These are phyloP conservation scores for Oncorhynchus clarkii DNA, from an alignment of 2,113 vertebrate genomes.

Conservation along the genomic window DNA sequence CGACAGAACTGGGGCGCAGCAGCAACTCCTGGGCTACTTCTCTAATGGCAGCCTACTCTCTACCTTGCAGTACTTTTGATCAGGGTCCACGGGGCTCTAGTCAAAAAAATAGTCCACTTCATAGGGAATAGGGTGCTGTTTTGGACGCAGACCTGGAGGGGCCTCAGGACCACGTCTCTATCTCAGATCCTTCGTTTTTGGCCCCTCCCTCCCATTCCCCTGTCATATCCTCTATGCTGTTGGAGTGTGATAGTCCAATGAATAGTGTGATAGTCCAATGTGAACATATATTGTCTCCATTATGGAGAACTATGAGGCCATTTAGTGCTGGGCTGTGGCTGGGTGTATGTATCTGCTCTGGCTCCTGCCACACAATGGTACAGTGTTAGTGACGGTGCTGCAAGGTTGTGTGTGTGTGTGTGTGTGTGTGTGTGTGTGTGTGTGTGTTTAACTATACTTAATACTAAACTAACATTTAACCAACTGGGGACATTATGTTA, in stretches of 20 bases:
- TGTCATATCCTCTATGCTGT: neutral
- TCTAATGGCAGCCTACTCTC: no score
- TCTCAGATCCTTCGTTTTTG: constrained; percentile 4
- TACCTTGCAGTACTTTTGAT: no score
- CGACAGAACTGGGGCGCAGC: constrained; percentile 57
- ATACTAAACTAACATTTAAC: no score
- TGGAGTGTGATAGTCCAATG: constrained; percentile 24
- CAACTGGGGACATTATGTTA: no score
- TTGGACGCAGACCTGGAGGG: no score
- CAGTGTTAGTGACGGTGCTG: neutral
- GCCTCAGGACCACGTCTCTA: no score
- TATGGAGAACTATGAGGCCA: constrained; percentile 25
- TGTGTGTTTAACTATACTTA: neutral
- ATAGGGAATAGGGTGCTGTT: no score
- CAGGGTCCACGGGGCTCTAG: no score
- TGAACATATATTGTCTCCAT: constrained; percentile 35
- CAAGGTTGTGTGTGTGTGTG: neutral
- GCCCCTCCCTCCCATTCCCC: neutral
- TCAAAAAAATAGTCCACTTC: no score
- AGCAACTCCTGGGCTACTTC: constrained; percentile 17
- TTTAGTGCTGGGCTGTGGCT: constrained; percentile 27
- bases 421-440: no score
- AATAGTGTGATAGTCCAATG: constrained; percentile 27
- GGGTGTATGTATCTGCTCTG: neutral
- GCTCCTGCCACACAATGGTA: neutral